These are phyloP conservation scores for Eristalis pertinax DNA, from an alignment of 2,888 invertebrate species.

Conservation along the genomic window DNA sequence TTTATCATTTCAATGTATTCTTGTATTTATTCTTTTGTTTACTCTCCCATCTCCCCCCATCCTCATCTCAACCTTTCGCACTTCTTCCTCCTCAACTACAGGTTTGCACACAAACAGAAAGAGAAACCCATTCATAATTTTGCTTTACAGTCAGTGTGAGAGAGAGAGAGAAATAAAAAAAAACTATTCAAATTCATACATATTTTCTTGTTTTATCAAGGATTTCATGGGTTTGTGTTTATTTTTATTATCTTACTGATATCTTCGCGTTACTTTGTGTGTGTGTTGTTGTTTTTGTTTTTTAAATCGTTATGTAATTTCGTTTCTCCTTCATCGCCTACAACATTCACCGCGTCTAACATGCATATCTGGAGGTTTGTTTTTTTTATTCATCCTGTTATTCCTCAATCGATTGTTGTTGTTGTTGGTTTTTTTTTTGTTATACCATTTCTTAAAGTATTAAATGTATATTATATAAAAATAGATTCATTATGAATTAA, in stretches of 20 bases:
- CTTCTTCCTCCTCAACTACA: background rate
- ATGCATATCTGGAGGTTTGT: background rate
- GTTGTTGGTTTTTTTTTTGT: slow-evolving; percentile 27
- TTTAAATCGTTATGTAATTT: background rate
- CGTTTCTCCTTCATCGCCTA: slow-evolving; percentile 20
- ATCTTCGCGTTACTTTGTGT: slow-evolving; percentile 24
- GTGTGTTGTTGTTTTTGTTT: slow-evolving; percentile 20
- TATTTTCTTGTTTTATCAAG: too few relatives aligned
- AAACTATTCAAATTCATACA: background rate
- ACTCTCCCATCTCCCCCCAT: background rate
- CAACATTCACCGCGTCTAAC: slow-evolving; percentile 16
- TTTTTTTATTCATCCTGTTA: slow-evolving; percentile 19
- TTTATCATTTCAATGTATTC: slow-evolving; percentile 53
- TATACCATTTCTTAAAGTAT: slow-evolving; percentile 68
- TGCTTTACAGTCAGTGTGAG: background rate
- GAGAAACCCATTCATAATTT: background rate
- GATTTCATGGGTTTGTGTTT: background rate
- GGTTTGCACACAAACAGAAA: background rate
- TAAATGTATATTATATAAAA: slow-evolving; percentile 75
- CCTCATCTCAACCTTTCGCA: background rate
- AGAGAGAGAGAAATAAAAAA: too few relatives aligned
- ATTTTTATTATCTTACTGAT: background rate
- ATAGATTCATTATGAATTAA: slow-evolving; percentile 74
- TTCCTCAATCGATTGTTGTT: slow-evolving; percentile 62
- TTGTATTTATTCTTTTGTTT: slow-evolving; percentile 29